Evolutionary conservation across 1,140 invertebrate genomes (phyloP).

Genomic region (Drosophila nebulosa): DNA sequence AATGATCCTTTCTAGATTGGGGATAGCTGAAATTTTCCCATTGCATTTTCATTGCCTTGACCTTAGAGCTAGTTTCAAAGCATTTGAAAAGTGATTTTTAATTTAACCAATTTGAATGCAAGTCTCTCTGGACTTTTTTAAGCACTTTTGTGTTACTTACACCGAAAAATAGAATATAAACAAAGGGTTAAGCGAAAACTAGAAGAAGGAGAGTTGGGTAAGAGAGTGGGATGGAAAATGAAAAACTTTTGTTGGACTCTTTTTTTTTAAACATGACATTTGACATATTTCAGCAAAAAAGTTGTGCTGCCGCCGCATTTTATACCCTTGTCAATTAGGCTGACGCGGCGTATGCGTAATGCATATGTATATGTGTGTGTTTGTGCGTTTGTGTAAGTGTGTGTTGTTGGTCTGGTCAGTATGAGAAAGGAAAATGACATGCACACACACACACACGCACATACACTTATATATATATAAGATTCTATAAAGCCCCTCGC

Average conservation of each 20-base stretch:
- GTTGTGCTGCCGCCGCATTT: conserved; percentile 56
- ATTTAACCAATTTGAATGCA: conserved; percentile 22
- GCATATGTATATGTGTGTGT: conserved; percentile 18
- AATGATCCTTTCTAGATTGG: conserved; percentile 39
- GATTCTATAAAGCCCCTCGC: no score
- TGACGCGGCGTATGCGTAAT: conserved; percentile 73
- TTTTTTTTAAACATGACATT: conserved; percentile 53
- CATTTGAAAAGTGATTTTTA: not conserved
- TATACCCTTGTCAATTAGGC: conserved; percentile 75
- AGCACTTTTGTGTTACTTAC: conserved; percentile 47
- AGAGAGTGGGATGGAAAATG: not conserved
- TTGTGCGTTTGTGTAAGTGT: conserved; percentile 1
- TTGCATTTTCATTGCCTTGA: conserved; percentile 38
- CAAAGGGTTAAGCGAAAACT: conserved; percentile 35
- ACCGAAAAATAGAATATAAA: not conserved
- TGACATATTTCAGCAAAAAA: conserved; percentile 71
- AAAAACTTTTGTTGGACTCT: conserved; percentile 29
- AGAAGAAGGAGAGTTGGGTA: not conserved
- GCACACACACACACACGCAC: not conserved
- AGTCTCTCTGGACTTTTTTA: conserved; percentile 17
- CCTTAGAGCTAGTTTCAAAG: conserved; percentile 18
- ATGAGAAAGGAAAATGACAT: conserved; percentile 25
- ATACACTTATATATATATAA: no score
- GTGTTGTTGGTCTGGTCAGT: conserved; percentile 24
- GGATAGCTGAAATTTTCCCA: conserved; percentile 31